Conservation (phyloP, 2,113 vertebrate species). For the Rhynchopsitta pachyrhyncha region DNA sequence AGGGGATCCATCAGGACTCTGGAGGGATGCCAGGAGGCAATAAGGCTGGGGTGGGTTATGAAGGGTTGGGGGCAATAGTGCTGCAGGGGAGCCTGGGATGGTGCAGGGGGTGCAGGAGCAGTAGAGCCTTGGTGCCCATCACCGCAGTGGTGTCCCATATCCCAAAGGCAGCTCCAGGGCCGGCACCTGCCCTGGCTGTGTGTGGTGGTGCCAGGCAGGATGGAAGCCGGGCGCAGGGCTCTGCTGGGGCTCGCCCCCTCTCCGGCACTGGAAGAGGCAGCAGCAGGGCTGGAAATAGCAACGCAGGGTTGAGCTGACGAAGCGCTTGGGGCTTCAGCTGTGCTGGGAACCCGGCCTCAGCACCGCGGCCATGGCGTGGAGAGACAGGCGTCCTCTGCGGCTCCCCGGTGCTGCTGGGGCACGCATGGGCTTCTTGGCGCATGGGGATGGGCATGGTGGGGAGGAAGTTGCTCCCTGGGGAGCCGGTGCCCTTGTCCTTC, state of each 20-base stretch:
- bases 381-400: not conserved
- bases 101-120: not conserved
- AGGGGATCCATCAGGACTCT: not conserved
- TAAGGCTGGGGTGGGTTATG: no score
- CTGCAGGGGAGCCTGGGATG: not conserved
- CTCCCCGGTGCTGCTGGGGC: not conserved
- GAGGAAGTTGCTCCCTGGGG: not conserved
- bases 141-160: rapidly evolving
- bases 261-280: not conserved
- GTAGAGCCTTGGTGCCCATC: not conserved
- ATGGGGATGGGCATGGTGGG: rapidly evolving
- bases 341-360: not conserved
- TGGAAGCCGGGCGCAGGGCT: not conserved
- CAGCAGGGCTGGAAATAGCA: conserved; percentile 12
- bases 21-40: not conserved
- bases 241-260: not conserved
- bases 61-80: not conserved
- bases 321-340: not conserved
- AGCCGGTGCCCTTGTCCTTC: not conserved
- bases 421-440: rapidly evolving
- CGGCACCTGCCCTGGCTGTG: not conserved
- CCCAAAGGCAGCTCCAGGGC: not conserved
- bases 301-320: not conserved
- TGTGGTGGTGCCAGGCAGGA: not conserved
- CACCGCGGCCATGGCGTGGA: not conserved